phyloP scores from a whole-genome alignment of 2,888 invertebrate species.

The Ophion costatus region DNA sequence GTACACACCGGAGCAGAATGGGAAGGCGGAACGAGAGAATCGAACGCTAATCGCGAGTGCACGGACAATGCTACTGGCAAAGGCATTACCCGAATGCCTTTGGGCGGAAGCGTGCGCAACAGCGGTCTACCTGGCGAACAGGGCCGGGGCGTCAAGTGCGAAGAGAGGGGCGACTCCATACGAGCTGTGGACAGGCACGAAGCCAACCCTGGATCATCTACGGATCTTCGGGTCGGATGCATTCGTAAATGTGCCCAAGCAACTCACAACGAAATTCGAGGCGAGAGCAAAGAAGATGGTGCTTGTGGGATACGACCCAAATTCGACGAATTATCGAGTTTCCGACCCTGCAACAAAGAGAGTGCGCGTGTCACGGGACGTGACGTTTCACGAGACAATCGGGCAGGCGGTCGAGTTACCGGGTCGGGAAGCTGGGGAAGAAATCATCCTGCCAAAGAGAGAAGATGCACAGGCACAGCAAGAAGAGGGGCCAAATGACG shows the following conservation, averaged over 20 bases:
- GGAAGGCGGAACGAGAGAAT: conserved; percentile 37
- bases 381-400: conserved; percentile 49
- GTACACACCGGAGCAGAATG: conserved; percentile 53
- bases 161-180: conserved; percentile 26
- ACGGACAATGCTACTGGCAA: conserved; percentile 10
- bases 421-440: neutral
- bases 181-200: conserved; percentile 35
- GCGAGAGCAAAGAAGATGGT: conserved; percentile 46
- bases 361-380: conserved; percentile 43
- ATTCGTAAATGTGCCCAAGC: conserved; percentile 48
- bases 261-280: conserved; percentile 51
- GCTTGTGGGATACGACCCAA: conserved; percentile 57
- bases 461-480: neutral
- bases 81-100: neutral
- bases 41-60: conserved; percentile 46
- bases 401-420: neutral
- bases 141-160: conserved; percentile 21
- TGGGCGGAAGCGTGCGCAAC: conserved; percentile 47
- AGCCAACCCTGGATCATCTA: conserved; percentile 30
- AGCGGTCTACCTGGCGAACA: conserved; percentile 37
- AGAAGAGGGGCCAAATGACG: neutral
- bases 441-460: no score
- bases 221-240: conserved; percentile 56
- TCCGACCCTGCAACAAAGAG: conserved; percentile 37
- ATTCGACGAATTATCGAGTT: conserved; percentile 55